Conservation (phyloP, 2,113 vertebrate species). For the Psephotus haematonotus region DNA sequence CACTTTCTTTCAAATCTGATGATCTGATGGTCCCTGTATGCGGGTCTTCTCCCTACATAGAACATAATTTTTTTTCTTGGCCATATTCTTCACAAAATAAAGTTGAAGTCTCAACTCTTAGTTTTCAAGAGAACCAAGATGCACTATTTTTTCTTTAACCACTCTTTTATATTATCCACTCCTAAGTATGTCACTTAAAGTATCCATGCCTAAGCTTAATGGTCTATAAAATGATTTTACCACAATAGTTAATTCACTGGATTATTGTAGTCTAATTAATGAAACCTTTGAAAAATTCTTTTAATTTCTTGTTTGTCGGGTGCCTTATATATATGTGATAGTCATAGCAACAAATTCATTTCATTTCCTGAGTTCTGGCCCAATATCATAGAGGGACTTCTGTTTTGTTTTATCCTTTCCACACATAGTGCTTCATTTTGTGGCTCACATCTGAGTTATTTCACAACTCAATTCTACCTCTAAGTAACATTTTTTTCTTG, state of each 20-base stretch:
- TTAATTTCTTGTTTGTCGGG: not conserved
- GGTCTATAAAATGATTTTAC: not conserved
- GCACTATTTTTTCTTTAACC: not conserved
- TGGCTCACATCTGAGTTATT: not conserved
- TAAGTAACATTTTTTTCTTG: not conserved
- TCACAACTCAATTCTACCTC: not conserved
- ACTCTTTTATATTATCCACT: not conserved
- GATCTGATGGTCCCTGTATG: not conserved
- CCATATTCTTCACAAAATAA: not conserved
- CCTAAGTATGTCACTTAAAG: not conserved
- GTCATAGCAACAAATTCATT: not conserved
- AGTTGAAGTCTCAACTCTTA: not conserved
- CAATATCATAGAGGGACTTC: not conserved
- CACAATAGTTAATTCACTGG: not conserved
- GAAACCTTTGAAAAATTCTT: constrained; percentile 11
- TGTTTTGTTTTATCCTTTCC: not conserved
- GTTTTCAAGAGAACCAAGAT: not conserved
- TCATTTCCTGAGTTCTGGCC: not conserved
- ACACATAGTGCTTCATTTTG: not conserved
- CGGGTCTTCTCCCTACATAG: not conserved
- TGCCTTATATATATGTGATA: not conserved
- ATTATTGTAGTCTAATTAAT: not conserved
- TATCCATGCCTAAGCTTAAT: not conserved
- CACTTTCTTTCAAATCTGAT: not conserved
- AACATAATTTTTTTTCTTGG: not conserved